A percentile compares a stretch with the other conserved stretches of the same genome.
Evolutionary conservation across 2,113 vertebrate species (phyloP).

Genomic region (Micromys minutus): DNA sequence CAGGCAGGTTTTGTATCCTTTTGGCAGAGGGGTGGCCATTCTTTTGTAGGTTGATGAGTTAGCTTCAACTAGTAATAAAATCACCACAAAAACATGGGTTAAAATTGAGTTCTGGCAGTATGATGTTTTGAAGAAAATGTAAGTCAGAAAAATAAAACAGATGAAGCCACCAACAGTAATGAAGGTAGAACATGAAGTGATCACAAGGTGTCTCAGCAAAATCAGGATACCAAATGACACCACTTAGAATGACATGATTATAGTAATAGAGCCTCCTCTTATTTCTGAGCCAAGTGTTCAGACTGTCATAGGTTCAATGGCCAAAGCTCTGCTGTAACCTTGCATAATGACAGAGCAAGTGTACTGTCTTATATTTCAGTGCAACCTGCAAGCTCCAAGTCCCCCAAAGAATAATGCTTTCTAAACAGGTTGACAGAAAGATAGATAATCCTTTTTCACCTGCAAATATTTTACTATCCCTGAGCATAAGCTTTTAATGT

Average conservation of each 20-base stretch:
- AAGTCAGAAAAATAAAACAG: conserved; percentile 36
- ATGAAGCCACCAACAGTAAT: not conserved
- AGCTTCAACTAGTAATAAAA: conserved; percentile 4
- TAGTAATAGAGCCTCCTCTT: conserved; percentile 4
- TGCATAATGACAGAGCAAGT: not conserved
- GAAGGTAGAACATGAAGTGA: not conserved
- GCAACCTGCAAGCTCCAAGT: not conserved
- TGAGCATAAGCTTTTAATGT: conserved; percentile 15
- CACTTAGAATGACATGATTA: conserved; percentile 9
- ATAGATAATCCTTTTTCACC: not conserved
- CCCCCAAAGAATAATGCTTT: not conserved
- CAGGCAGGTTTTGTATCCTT: too few relatives aligned
- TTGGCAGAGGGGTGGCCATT: not conserved
- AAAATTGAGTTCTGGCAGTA: not conserved
- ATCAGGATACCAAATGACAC: conserved; percentile 6
- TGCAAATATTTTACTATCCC: not conserved
- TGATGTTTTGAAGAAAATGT: conserved; percentile 39
- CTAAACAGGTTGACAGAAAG: not conserved
- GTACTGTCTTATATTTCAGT: not conserved
- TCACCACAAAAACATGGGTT: not conserved
- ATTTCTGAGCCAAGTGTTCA: conserved; percentile 25
- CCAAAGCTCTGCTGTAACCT: not conserved
- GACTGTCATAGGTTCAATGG: not conserved
- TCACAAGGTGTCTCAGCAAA: not conserved
- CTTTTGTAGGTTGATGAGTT: not conserved